phyloP scores from a whole-genome alignment of 2,797 vertebrate species.

The Lophius americanus region DNA sequence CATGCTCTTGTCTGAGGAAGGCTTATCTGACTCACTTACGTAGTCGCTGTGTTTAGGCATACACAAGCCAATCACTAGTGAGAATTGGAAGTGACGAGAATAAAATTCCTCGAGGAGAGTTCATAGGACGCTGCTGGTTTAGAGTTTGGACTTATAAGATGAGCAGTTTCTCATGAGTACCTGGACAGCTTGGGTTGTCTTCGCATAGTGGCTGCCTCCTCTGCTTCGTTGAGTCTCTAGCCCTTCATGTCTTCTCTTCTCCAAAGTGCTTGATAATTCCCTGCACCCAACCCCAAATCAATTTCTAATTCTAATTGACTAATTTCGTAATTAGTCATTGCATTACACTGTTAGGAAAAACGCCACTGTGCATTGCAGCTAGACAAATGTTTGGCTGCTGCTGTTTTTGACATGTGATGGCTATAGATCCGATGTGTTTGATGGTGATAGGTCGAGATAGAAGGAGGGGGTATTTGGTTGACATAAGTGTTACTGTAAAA shows the following conservation, averaged over 20 bases:
- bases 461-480: neutral
- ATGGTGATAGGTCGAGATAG: neutral
- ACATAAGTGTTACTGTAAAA: constrained; percentile 50
- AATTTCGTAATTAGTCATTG: constrained; percentile 52
- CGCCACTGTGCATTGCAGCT: constrained; percentile 47
- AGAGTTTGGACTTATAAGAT: constrained; percentile 4
- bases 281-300: constrained; percentile 51
- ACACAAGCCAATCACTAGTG: neutral
- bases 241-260: constrained; percentile 22
- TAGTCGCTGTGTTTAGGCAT: too few species aligned
- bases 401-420: constrained; percentile 50
- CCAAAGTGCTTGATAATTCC: constrained; percentile 36
- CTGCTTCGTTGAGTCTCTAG: constrained; percentile 26
- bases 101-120: neutral
- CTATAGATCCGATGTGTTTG: constrained; percentile 58
- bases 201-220: constrained; percentile 13
- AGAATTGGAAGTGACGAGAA: neutral
- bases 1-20: neutral
- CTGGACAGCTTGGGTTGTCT: constrained; percentile 26
- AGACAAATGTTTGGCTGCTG: constrained; percentile 55
- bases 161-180: neutral
- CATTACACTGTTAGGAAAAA: constrained; percentile 52
- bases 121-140: constrained; percentile 13
- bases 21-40: neutral
- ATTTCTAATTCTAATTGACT: constrained; percentile 61